Evolutionary conservation across 2,888 invertebrate genomes (phyloP).

Genomic region (Lithophane ornitopus): DNA sequence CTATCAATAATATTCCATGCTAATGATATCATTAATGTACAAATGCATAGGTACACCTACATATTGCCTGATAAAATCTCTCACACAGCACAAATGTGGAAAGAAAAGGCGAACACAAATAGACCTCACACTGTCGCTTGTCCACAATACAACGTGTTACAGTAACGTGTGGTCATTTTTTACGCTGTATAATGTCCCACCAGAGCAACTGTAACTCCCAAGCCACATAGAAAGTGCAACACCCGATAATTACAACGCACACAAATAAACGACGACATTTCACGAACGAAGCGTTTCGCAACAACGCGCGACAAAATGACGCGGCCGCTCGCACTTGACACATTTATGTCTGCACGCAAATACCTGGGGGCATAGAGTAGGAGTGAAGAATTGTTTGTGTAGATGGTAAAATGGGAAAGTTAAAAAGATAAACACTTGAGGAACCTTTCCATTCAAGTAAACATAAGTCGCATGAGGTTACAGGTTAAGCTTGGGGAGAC

Average conservation of each 20-base stretch:
- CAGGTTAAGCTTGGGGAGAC: too few species aligned
- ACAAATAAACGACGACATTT: slow-evolving; percentile 65
- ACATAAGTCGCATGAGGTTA: too few species aligned
- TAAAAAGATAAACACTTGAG: not conserved
- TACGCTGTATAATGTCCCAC: not conserved
- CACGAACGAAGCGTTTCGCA: slow-evolving; percentile 55
- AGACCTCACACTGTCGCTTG: slow-evolving; percentile 12
- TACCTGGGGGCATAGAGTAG: slow-evolving; percentile 63
- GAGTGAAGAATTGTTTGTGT: slow-evolving; percentile 14
- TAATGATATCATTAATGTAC: slow-evolving; percentile 17
- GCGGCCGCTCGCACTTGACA: slow-evolving; percentile 75
- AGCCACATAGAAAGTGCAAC: slow-evolving; percentile 58
- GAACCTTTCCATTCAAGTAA: too few species aligned
- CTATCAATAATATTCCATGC: not conserved
- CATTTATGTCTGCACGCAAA: slow-evolving; percentile 70
- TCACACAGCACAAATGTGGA: not conserved
- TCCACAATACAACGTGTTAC: not conserved
- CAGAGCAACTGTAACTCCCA: not conserved
- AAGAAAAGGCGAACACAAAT: slow-evolving; percentile 3
- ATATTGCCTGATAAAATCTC: slow-evolving; percentile 5
- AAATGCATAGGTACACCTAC: not conserved
- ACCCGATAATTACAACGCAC: slow-evolving; percentile 60
- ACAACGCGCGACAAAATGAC: slow-evolving; percentile 68
- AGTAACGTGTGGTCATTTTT: not conserved
- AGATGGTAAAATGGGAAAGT: not conserved